Base-by-base conservation (phyloP, 1,140 invertebrate species). In the Caenorhabditis brenneri region DNA sequence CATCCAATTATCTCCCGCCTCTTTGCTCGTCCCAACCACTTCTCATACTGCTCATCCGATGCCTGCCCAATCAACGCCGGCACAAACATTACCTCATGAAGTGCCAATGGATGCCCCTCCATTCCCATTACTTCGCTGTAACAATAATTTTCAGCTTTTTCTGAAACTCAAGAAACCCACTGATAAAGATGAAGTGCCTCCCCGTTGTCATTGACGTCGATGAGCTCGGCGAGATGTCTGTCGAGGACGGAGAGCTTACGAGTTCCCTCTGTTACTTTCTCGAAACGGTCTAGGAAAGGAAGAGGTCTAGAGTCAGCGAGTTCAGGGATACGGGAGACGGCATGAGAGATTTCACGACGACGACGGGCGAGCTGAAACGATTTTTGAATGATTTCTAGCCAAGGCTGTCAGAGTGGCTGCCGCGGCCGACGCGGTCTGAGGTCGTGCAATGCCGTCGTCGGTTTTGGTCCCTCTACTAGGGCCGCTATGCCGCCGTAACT, bases 1-100 rank as follows among this genome's bases (percentile, higher is more conserved):
- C 95, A 96, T 80, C 96, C 95, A 88, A 97, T 94, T 85, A 97
- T 95, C 88, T 94, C 93, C 80, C 94, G 94, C 85, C 93, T 93
- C 93, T 94, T 95, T 12, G 95, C 95, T 89, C 93, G 93, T 19
- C 93, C 93, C 55, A 97, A 93, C 96, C 96, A 97, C 88, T 94
- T 93, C 15, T 93, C 93, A 90, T 95, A 95, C 90, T 97, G 96
- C 83, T 96, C 94, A 51, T 94, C 92, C 0, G 33, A 33, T 19
- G 39, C 84, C 94, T 81, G 84, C 12, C 51, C 84, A 58, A 81
- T 22, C 1, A 85, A n/a, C 19, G 80, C 29, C 12, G 84, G 84
- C 10, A 85, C 49, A 36, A 85, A 85, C 84, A 85, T 85, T 12
- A 48, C 31, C 12, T 31, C 36, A 29, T 85, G 84, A 39, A 85